Evolutionary conservation across 2,888 invertebrate species (phyloP), one percentile per base, ranked within the genome.

Genomic region (Amphipoea oculea): DNA sequence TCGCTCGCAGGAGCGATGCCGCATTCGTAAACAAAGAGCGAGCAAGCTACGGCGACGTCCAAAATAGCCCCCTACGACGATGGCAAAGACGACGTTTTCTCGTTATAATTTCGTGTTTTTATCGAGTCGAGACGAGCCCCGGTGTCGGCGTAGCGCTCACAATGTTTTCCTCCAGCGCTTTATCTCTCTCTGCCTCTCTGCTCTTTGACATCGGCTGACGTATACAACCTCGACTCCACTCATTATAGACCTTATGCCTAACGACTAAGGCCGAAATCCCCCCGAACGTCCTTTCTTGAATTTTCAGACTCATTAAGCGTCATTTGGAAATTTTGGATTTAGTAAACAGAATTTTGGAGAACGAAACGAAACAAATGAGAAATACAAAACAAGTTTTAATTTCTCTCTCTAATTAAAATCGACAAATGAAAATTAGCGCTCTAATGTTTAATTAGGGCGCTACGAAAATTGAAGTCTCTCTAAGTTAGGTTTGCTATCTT

Each of bases 141-240:
- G 86, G 87, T 83, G 81, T 82, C 81, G 84, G 86, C 84, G 86
- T 78, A 89, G 89, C 88, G 87, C 89, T 91, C 90, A 81, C 93
- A 92, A 93, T 96, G 94, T 96, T 96, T 96, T 95, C 95, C 96
- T 95, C 93, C 92, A 91, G 92, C 93, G 93, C 92, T 95, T 95
- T 95, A 96, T 96, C 95, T 96, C 94, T 93, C 92, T 92, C 92
- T 92, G 91, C 90, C 92, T 94, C 92, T 93, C 92, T 95, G 95
- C 96, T 96, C 96, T 96, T 95, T 96, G 96, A 96, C 96, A 96
- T 94, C 93, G 92, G 89, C 93, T 95, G 95, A 95, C 94, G 95
- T 92, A 91, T 86, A 90, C 93, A 93, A 93, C 92, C 92, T 89
- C 91, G 84, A 83, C 83, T 86, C 85, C 65, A 68, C 85, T 86